Conservation (phyloP, 2,113 vertebrate genomes). For the Scalopus aquaticus region DNA sequence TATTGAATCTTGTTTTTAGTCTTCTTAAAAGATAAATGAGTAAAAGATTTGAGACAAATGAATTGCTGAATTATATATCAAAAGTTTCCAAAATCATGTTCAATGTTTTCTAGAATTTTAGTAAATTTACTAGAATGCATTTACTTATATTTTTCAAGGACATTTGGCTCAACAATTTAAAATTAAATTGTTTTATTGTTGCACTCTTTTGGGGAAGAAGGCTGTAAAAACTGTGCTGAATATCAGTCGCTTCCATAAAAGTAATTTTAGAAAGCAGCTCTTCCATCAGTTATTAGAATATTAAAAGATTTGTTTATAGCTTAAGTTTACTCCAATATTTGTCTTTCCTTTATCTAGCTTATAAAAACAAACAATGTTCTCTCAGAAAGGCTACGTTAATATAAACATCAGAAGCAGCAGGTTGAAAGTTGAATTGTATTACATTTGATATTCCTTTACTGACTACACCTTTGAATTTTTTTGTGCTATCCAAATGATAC, state of each 20-base stretch:
- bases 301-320: not conserved
- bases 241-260: not conserved
- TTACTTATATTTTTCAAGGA: not conserved
- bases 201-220: not conserved
- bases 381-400: not conserved
- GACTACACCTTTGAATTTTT: constrained; percentile 63
- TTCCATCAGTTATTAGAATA: not conserved
- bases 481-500: constrained; percentile 59
- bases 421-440: constrained; percentile 44
- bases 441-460: constrained; percentile 62
- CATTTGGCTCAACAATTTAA: not conserved
- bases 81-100: not conserved
- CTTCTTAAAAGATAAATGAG: not conserved
- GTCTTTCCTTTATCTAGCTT: not conserved
- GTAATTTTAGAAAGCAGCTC: constrained; percentile 28
- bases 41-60: not conserved
- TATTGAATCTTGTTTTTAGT: not conserved
- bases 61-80: not conserved
- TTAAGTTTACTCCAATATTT: constrained; percentile 45
- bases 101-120: constrained; percentile 3
- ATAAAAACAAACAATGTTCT: not conserved
- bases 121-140: not conserved
- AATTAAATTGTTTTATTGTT: not conserved
- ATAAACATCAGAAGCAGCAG: constrained; percentile 39
- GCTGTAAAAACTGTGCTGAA: not conserved